Percentiles rank a stretch among this genome's conserved stretches.
These are phyloP conservation scores for Cyrtorhinus lividipennis DNA, from an alignment of 1,140 invertebrate species.

Conservation along the genomic window DNA sequence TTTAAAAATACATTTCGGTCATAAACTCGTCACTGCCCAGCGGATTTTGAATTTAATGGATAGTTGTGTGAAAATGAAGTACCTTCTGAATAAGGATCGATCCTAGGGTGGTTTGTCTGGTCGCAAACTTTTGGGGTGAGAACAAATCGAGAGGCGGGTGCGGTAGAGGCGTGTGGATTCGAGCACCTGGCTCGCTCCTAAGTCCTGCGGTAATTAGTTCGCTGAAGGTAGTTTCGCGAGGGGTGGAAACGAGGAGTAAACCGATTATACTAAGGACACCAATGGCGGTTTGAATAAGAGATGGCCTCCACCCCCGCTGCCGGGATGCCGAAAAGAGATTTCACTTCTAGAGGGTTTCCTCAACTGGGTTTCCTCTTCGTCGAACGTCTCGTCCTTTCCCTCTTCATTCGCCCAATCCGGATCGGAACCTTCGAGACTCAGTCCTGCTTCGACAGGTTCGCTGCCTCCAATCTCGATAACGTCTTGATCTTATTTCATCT, in stretches of 20 bases:
- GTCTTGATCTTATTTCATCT: too few species aligned
- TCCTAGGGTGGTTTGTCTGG: background rate
- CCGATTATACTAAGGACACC: slow-evolving; percentile 12
- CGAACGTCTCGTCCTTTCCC: too few species aligned
- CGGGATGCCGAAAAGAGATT: too few species aligned
- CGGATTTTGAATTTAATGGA: too few species aligned
- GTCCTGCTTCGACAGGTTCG: background rate
- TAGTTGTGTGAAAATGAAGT: too few species aligned
- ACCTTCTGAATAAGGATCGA: background rate
- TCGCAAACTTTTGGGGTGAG: background rate
- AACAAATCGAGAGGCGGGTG: background rate
- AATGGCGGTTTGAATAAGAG: slow-evolving; percentile 12
- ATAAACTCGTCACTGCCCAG: too few species aligned
- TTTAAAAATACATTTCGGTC: too few species aligned
- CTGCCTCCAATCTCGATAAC: too few species aligned
- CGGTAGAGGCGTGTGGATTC: background rate
- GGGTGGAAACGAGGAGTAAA: background rate
- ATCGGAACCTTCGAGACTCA: background rate
- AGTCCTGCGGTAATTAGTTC: slow-evolving; percentile 4
- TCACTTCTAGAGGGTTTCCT: too few species aligned
- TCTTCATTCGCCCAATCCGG: background rate
- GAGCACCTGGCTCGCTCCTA: background rate
- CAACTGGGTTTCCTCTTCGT: too few species aligned
- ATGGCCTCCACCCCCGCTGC: background rate
- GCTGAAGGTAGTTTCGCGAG: background rate